Conservation (phyloP, 1,140 invertebrate species). For the Eufriesea mexicana region DNA sequence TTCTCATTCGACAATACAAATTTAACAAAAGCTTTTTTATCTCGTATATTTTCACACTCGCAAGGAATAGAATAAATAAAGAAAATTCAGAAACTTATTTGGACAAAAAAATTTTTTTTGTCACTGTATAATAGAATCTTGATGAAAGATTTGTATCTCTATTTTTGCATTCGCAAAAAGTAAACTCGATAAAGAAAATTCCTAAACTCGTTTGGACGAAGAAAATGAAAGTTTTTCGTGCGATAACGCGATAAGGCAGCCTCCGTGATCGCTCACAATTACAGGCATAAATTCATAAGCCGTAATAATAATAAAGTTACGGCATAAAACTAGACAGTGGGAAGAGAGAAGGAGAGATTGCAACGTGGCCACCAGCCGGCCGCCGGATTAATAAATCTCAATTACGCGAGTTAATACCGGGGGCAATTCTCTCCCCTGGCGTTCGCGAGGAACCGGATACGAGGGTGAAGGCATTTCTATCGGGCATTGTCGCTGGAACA, state of each 20-base stretch:
- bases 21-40: too few species aligned
- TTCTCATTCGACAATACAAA: too few species aligned
- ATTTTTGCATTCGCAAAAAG: neutral
- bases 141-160: too few species aligned
- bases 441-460: constrained; percentile 59
- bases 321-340: constrained; percentile 27
- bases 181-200: neutral
- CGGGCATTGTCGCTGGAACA: constrained; percentile 69
- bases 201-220: neutral
- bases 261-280: neutral
- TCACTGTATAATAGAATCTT: too few species aligned
- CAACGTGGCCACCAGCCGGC: constrained; percentile 65
- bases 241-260: neutral
- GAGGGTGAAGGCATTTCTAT: constrained; percentile 72
- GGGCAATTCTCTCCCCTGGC: constrained; percentile 72
- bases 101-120: too few species aligned
- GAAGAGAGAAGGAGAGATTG: constrained; percentile 2
- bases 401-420: constrained; percentile 78
- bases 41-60: too few species aligned
- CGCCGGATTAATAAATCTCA: constrained; percentile 81
- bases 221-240: neutral
- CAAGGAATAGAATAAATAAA: too few species aligned
- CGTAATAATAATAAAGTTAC: constrained; percentile 58
- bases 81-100: too few species aligned
- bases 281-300: constrained; percentile 30